Evolutionary conservation across 2,113 vertebrate genomes (phyloP), one percentile per base, ranked within the genome.

Genomic region (Myxocyprinus asiaticus): DNA sequence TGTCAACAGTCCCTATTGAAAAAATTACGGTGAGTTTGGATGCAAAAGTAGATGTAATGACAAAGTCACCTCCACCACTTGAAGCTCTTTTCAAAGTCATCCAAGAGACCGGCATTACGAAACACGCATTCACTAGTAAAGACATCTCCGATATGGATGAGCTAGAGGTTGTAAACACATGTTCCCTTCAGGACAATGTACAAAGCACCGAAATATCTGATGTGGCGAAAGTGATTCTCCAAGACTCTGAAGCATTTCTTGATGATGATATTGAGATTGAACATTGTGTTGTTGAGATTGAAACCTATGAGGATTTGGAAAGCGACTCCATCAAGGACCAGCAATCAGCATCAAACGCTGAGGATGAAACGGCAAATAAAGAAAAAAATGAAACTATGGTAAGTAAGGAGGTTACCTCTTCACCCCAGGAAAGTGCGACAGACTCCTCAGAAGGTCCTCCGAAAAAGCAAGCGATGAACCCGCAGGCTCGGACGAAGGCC

Each of bases 381-480:
- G 59, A 75, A 42, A 74, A n/a, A 8, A 69, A 72, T 9, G 77
- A 58, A 56, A 76, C 70, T 48, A 70, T 61, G 4, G 33, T 65
- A 4, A 72, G 76, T 62, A 81, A 50, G 48, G 79, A 81, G 14
- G 44, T 48, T 15, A 76, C 83, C 11, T 74, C 83, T 56, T 64
- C 79, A 47, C 83, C 83, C 4, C 76, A 82, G 43, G 80, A 84
- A 53, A 33, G 65, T 9, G 33, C 66, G n/a, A 79, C 68, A 14
- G 83, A 79, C 44, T 70, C 58, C 6, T 10, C 71, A 2, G 69
- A 68, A 43, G 66, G 14, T 55, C 88, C 88, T 81, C 89, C 90
- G 53, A 93, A 89, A 82, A 94, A 93, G 80, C 92, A 93, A 84
- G 88, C 92, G 59, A 94, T 94, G 92, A 94, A 94, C 65, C 93